These are phyloP conservation scores for Aix galericulata DNA, from an alignment of 2,113 vertebrate species.

Conservation along the genomic window DNA sequence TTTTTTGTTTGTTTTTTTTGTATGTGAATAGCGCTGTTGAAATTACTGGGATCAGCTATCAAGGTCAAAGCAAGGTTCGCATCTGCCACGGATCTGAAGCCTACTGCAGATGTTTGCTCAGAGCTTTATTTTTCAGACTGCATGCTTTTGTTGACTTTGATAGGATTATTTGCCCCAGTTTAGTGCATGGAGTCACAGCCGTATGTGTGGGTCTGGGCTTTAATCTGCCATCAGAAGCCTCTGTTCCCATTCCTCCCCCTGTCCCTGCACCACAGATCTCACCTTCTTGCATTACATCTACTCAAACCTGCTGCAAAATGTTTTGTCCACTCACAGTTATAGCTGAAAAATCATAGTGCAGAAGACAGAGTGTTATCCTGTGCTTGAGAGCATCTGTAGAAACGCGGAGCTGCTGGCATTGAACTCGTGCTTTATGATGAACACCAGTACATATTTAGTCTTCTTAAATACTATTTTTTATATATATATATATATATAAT, in stretches of 20 bases:
- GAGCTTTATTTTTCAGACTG: background rate
- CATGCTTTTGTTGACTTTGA: background rate
- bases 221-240: background rate
- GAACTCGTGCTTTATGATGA: background rate
- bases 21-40: background rate
- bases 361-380: background rate
- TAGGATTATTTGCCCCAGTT: background rate
- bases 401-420: background rate
- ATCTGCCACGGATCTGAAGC: background rate
- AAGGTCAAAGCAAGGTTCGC: rapidly evolving
- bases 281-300: background rate
- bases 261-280: background rate
- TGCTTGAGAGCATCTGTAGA: background rate
- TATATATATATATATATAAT: no score
- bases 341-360: background rate
- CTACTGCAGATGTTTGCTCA: background rate
- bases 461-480: background rate
- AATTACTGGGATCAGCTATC: background rate
- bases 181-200: background rate
- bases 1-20: background rate
- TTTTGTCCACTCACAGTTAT: background rate
- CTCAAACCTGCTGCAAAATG: background rate
- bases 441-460: background rate
- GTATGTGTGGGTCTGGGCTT: background rate
- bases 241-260: background rate